These are phyloP conservation scores for Pteronura brasiliensis DNA, from an alignment of 2,113 vertebrate genomes.

Conservation along the genomic window DNA sequence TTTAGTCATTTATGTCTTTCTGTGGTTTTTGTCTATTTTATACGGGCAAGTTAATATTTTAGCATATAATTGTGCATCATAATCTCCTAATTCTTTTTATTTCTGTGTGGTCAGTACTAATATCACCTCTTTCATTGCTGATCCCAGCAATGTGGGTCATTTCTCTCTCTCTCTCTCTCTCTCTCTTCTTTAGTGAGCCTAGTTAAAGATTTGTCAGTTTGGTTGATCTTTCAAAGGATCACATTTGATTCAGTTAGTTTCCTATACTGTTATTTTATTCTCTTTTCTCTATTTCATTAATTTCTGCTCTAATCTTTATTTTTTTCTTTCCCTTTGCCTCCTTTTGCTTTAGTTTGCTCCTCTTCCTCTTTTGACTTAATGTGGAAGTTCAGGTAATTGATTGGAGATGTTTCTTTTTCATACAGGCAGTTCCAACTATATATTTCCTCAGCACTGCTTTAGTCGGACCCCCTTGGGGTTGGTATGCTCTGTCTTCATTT, in stretches of 20 bases:
- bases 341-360: not conserved
- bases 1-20: not conserved
- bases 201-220: not conserved
- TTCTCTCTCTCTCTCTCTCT: not conserved
- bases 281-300: not conserved
- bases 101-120: not conserved
- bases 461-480: too few species aligned
- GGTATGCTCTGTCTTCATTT: not conserved
- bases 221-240: not conserved
- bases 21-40: not conserved
- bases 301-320: not conserved
- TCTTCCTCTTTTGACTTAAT: not conserved
- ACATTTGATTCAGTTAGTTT: not conserved
- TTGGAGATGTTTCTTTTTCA: not conserved
- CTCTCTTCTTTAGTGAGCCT: too few species aligned
- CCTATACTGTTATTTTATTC: not conserved
- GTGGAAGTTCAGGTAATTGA: not conserved
- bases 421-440: too few species aligned
- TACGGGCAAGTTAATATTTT: not conserved
- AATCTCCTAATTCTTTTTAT: not conserved
- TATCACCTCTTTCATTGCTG: not conserved
- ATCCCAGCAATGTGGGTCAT: not conserved
- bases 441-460: too few species aligned
- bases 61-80: not conserved
- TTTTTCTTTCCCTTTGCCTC: not conserved